phyloP scores from a whole-genome alignment of 2,888 invertebrate species.

The Xestia c-nigrum region DNA sequence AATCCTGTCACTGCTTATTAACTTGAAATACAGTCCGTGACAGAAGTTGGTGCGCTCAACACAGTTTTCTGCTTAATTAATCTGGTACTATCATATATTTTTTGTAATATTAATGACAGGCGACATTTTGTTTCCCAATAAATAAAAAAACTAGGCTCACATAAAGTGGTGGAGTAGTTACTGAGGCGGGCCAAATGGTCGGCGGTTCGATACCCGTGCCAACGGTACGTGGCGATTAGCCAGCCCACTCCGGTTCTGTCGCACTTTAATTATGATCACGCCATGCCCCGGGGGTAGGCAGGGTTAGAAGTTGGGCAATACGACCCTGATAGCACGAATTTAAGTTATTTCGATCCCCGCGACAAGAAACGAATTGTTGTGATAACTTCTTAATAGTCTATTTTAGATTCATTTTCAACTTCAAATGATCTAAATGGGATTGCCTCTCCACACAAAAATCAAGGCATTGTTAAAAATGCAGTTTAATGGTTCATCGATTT shows the following conservation, averaged over 20 bases:
- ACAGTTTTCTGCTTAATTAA: neutral
- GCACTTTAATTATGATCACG: conserved; percentile 54
- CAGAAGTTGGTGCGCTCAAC: neutral
- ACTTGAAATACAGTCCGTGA: neutral
- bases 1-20: neutral
- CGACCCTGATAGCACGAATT: neutral
- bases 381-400: neutral
- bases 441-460: neutral
- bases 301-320: conserved; percentile 19
- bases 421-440: neutral
- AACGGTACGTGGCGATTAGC: conserved; percentile 61
- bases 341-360: neutral
- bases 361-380: neutral
- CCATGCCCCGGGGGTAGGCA: conserved; percentile 7
- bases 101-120: neutral
- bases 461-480: neutral
- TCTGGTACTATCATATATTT: neutral
- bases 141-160: conserved; percentile 44
- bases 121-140: conserved; percentile 28
- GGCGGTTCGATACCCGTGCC: conserved; percentile 56
- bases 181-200: conserved; percentile 57
- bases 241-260: conserved; percentile 40
- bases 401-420: neutral
- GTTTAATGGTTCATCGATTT: neutral
- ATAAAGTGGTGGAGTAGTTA: conserved; percentile 50